Percentiles rank a stretch among this genome's conserved stretches.
Conservation (phyloP, 2,797 vertebrate species). For the Gallirallus australis region DNA sequence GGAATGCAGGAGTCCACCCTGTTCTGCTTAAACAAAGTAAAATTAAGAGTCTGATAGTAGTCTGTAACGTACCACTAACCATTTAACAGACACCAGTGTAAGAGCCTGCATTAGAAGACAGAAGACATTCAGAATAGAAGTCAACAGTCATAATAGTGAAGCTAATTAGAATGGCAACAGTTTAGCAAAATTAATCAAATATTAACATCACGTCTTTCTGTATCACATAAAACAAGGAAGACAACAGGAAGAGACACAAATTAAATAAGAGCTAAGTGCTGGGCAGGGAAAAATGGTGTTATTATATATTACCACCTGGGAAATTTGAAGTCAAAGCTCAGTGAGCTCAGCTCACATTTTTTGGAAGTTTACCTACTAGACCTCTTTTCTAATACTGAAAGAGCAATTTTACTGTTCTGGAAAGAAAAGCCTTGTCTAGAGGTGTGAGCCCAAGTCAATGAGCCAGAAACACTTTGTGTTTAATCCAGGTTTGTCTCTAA, state of each 20-base stretch:
- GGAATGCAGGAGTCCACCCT: not conserved
- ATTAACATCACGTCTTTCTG: not conserved
- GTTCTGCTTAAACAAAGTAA: not conserved
- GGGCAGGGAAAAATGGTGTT: not conserved
- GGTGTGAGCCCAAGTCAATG: not conserved
- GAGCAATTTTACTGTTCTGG: conserved; percentile 5
- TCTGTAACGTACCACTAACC: not conserved
- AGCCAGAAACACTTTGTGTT: not conserved
- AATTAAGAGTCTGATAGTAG: not conserved
- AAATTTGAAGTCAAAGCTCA: not conserved
- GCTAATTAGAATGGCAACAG: not conserved
- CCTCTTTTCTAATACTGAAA: not conserved
- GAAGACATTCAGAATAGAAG: not conserved
- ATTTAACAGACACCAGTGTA: not conserved
- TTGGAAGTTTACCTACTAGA: not conserved
- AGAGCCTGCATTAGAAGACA: not conserved
- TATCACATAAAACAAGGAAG: not conserved
- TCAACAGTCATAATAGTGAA: not conserved
- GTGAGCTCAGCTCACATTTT: not conserved
- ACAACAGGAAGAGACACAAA: not conserved
- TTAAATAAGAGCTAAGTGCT: not conserved
- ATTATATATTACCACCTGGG: not conserved
- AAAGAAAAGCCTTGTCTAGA: not conserved
- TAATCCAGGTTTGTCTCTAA: conserved; percentile 24
- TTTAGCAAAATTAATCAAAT: not conserved